Percentiles rank a stretch among this genome's conserved stretches.
phyloP scores from a whole-genome alignment of 1,140 invertebrate genomes.

The Philotrypesis tridentata region DNA sequence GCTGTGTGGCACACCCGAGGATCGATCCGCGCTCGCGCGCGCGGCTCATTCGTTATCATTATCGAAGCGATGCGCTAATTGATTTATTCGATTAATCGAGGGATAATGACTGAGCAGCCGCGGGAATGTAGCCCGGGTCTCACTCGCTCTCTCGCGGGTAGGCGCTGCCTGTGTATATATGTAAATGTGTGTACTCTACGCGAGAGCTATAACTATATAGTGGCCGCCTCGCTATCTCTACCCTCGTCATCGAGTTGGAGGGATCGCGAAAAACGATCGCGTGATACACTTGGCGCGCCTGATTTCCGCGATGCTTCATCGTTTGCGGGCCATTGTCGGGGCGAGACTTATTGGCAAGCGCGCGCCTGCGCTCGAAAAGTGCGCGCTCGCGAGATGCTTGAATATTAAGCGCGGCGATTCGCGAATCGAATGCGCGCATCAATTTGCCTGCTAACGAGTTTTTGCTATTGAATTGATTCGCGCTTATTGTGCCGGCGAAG shows the following conservation, averaged over 20 bases:
- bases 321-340: not conserved
- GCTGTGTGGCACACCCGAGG: slow-evolving; percentile 43
- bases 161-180: not conserved
- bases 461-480: not conserved
- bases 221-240: too few species aligned
- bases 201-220: too few species aligned
- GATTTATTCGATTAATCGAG: slow-evolving; percentile 65
- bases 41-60: slow-evolving; percentile 65
- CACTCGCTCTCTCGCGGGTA: too few species aligned
- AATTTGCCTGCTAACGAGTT: not conserved
- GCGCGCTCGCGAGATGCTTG: not conserved
- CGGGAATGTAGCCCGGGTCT: too few species aligned
- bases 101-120: slow-evolving; percentile 56
- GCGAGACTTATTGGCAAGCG: too few species aligned
- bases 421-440: not conserved
- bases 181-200: too few species aligned
- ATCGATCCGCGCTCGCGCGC: too few species aligned
- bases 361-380: not conserved
- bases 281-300: not conserved
- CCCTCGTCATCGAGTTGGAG: not conserved
- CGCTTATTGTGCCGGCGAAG: not conserved
- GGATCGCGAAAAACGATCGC: not conserved
- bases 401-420: not conserved
- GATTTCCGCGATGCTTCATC: slow-evolving; percentile 3
- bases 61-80: slow-evolving; percentile 62